phyloP scores from a whole-genome alignment of 2,797 vertebrate genomes.

The Neopelma chrysocephalum region DNA sequence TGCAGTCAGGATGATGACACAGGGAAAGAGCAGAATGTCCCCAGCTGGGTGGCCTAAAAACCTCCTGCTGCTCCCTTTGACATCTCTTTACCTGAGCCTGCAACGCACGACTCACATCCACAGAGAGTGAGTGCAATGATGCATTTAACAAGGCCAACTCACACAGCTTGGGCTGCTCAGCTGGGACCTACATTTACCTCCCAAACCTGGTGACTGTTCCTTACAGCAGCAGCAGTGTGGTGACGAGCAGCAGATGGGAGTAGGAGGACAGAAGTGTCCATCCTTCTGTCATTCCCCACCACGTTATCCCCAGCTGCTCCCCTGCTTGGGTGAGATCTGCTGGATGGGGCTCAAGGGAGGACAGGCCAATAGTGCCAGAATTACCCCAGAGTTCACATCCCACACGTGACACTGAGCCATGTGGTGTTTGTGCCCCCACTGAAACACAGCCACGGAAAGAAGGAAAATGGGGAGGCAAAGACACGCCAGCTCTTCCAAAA shows the following conservation, averaged over 20 bases:
- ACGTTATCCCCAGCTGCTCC: constrained; percentile 2
- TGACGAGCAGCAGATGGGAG: constrained; percentile 12
- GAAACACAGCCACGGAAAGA: background rate
- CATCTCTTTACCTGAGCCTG: background rate
- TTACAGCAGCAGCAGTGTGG: background rate
- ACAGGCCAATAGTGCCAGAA: background rate
- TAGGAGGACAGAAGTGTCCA: background rate
- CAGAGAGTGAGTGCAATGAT: background rate
- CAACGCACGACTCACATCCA: background rate
- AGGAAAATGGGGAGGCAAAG: background rate
- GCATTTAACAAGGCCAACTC: background rate
- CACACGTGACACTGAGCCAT: background rate
- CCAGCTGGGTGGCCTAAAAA: background rate
- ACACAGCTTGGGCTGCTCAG: background rate
- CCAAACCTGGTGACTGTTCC: background rate
- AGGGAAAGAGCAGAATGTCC: background rate
- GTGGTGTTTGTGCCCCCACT: background rate
- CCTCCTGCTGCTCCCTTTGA: background rate
- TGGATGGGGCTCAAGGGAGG: background rate
- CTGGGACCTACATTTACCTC: background rate
- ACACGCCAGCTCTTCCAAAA: background rate
- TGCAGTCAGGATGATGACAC: background rate
- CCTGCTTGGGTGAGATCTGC: background rate
- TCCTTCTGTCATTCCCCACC: background rate
- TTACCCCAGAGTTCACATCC: background rate